These are phyloP conservation scores for Criorhina ranunculi DNA, from an alignment of 2,888 invertebrate species.

Conservation along the genomic window DNA sequence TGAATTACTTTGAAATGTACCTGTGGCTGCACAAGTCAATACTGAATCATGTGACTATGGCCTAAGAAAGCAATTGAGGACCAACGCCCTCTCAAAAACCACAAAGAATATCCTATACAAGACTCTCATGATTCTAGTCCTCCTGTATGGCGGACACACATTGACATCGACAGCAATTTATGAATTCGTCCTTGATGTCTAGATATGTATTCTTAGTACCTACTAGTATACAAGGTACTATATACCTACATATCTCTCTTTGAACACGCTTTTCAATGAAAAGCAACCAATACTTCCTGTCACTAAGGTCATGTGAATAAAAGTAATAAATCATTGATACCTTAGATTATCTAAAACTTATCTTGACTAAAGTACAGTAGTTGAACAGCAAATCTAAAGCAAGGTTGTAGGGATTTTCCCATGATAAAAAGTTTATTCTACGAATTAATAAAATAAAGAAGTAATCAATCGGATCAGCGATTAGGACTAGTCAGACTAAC, in stretches of 20 bases:
- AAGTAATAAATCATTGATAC: slow-evolving; percentile 6
- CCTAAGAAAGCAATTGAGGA: too few relatives aligned
- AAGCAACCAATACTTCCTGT: not conserved
- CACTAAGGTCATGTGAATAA: not conserved
- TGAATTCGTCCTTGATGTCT: too few relatives aligned
- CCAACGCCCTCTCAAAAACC: too few relatives aligned
- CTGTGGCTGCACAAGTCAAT: too few relatives aligned
- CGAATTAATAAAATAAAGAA: not conserved
- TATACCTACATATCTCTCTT: not conserved
- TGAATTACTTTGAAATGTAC: too few relatives aligned
- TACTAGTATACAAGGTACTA: too few relatives aligned
- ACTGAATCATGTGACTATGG: too few relatives aligned
- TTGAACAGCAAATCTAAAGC: not conserved
- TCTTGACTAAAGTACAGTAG: not conserved
- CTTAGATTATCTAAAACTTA: slow-evolving; percentile 1
- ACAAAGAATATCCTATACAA: too few relatives aligned
- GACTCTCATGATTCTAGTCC: too few relatives aligned
- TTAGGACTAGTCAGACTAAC: not conserved
- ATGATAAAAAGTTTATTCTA: slow-evolving; percentile 5
- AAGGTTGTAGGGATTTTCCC: slow-evolving; percentile 2
- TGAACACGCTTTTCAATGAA: not conserved
- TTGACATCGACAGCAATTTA: too few relatives aligned
- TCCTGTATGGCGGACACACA: too few relatives aligned
- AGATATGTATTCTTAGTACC: too few relatives aligned
- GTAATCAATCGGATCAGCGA: not conserved